Evolutionary conservation across 2,113 vertebrate species (phyloP).

Genomic region (Chinchilla lanigera): DNA sequence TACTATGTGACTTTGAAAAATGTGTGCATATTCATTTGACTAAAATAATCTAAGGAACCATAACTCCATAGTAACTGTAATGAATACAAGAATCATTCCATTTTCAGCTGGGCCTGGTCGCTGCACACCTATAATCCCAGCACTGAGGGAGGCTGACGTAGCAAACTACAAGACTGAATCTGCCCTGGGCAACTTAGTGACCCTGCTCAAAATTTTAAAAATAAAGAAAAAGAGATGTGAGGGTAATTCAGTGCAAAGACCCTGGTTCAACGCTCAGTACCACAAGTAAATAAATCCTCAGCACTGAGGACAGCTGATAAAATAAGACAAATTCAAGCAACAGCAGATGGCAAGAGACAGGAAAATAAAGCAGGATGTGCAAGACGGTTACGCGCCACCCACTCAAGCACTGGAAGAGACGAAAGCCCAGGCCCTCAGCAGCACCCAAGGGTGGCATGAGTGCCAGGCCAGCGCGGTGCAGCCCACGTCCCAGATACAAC

Average conservation of each 20-base stretch:
- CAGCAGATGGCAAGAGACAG: neutral
- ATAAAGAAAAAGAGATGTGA: neutral
- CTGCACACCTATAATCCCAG: neutral
- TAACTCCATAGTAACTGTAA: neutral
- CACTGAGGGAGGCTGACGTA: neutral
- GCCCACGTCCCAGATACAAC: neutral
- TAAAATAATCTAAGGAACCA: neutral
- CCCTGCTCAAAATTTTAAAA: neutral
- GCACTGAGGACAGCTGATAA: neutral
- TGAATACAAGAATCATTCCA: neutral
- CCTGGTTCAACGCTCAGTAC: neutral
- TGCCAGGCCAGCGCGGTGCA: neutral
- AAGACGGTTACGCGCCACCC: neutral
- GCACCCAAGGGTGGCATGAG: neutral
- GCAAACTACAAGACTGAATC: neutral
- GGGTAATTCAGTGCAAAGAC: neutral
- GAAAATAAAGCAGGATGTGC: neutral
- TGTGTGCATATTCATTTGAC: neutral
- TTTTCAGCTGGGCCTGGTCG: neutral
- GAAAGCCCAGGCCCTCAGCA: neutral
- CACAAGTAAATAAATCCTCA: neutral
- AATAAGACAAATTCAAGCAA: neutral
- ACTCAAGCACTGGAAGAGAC: neutral
- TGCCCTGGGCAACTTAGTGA: neutral
- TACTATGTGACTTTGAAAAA: neutral